Conservation (phyloP, 2,797 vertebrate species). For the Poeciliopsis turneri region DNA sequence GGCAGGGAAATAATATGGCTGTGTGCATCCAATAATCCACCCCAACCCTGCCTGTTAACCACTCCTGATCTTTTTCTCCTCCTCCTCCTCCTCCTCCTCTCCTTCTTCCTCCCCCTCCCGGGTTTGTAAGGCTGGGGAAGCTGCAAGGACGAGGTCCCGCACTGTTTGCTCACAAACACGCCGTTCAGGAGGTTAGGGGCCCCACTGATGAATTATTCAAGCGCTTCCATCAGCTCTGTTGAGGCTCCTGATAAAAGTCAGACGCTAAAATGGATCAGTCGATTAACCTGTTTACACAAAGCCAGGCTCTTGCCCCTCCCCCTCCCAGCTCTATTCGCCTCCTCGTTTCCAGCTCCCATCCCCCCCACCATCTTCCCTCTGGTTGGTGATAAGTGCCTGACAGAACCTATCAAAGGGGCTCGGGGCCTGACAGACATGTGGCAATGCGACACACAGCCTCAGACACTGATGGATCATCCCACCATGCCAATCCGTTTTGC, state of each 20-base stretch:
- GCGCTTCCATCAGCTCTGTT: slow-evolving; percentile 86
- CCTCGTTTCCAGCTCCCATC: slow-evolving; percentile 42
- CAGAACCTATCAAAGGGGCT: slow-evolving; percentile 79
- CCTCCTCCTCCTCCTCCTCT: slow-evolving; percentile 47
- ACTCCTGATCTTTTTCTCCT: slow-evolving; percentile 62
- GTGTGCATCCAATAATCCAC: slow-evolving; percentile 79
- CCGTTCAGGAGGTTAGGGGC: slow-evolving; percentile 85
- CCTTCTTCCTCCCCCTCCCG: slow-evolving; percentile 15
- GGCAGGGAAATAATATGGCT: slow-evolving; percentile 79
- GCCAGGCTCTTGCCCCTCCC: slow-evolving; percentile 76
- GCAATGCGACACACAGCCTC: slow-evolving; percentile 68
- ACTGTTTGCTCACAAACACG: slow-evolving; percentile 83
- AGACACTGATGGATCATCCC: slow-evolving; percentile 79
- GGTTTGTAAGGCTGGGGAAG: slow-evolving; percentile 37
- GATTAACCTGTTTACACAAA: slow-evolving; percentile 94
- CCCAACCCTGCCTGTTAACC: slow-evolving; percentile 76
- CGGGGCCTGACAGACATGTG: slow-evolving; percentile 78
- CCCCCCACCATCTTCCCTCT: slow-evolving; percentile 45
- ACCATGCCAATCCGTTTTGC: slow-evolving; percentile 51
- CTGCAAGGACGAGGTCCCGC: slow-evolving; percentile 56
- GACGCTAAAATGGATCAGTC: slow-evolving; percentile 91
- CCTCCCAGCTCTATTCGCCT: slow-evolving; percentile 51
- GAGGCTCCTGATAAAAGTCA: slow-evolving; percentile 91
- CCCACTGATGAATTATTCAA: slow-evolving; percentile 92
- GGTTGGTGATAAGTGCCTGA: slow-evolving; percentile 83